These are phyloP conservation scores for Allophyes oxyacanthae DNA, from an alignment of 2,888 invertebrate species.

Conservation along the genomic window DNA sequence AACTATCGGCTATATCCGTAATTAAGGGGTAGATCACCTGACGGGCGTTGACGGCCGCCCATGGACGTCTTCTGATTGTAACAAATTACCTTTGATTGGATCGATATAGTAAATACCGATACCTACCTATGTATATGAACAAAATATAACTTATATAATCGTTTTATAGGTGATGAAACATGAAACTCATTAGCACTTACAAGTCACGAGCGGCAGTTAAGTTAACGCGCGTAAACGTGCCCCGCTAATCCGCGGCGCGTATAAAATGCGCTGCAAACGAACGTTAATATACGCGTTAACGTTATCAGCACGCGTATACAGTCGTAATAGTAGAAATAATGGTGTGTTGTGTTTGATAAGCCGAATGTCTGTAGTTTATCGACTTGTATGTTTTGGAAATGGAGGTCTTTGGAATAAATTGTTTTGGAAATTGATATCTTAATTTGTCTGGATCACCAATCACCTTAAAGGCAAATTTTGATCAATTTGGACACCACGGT, in stretches of 20 bases:
- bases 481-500: too few relatives aligned
- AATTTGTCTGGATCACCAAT: too few relatives aligned
- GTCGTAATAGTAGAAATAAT: constrained; percentile 38
- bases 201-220: constrained; percentile 59
- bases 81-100: too few relatives aligned
- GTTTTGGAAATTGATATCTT: too few relatives aligned
- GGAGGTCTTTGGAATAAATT: too few relatives aligned
- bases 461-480: too few relatives aligned
- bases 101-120: too few relatives aligned
- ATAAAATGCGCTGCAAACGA: constrained; percentile 56
- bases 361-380: constrained; percentile 44
- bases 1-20: too few relatives aligned
- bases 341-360: constrained; percentile 53
- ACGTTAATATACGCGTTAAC: constrained; percentile 53
- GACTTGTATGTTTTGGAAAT: neutral
- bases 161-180: constrained; percentile 48
- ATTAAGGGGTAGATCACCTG: too few relatives aligned
- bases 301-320: constrained; percentile 44
- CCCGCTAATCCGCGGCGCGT: constrained; percentile 62
- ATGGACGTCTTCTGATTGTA: too few relatives aligned
- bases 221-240: constrained; percentile 61
- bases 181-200: constrained; percentile 66
- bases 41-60: too few relatives aligned
- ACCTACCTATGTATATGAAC: neutral
- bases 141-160: constrained; percentile 3